Evolutionary conservation across 1,140 invertebrate species (phyloP), one percentile per base, ranked within the genome.

Genomic region (Homarus americanus): DNA sequence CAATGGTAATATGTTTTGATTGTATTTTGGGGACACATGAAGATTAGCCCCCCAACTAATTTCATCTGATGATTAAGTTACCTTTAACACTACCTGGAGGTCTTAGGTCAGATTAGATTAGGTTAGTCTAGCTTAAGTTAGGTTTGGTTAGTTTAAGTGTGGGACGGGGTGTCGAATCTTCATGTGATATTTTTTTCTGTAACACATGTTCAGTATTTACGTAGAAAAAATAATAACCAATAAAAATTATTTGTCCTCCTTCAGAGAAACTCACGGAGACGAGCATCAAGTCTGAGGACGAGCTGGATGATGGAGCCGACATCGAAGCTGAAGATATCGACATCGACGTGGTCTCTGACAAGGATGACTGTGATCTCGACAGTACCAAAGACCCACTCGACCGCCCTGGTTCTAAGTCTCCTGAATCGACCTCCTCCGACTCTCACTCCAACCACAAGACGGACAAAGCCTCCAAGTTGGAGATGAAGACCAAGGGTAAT

Each of bases 401-500:
- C 82, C 82, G 88, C 58, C 90, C 91, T 41, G 78, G 90, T 28
- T 87, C 92, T 36, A 89, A 93, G 73, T 87, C 87, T 7, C 92
- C 91, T 2, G 92, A 93, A 69, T 93, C 91, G 69, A 83, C 92
- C 38, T 85, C 91, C 38, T 87, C 88, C 53, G 72, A 82, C 66
- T 75, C 90, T 40, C 83, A 82, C 72, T 87, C 82, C 38, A 83
- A 38, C 84, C 83, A 84, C 82, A 87, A 91, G 79, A 69, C 58
- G 15, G 82, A 82, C 40, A 92, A 93, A 66, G 66, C 90, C 5
- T 32, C 86, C 4, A 93, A 93, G 69, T 41, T 93, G 41, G 87
- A 91, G 73, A 91, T 93, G 82, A 91, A 91, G 83, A 63, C 91
- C 20, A 91, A 90, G 53, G 92, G 96, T 94, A 97, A 97, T 93